Evolutionary conservation across 2,797 vertebrate species (phyloP), one percentile per base, ranked within the genome.

Genomic region (Thunnus albacares): DNA sequence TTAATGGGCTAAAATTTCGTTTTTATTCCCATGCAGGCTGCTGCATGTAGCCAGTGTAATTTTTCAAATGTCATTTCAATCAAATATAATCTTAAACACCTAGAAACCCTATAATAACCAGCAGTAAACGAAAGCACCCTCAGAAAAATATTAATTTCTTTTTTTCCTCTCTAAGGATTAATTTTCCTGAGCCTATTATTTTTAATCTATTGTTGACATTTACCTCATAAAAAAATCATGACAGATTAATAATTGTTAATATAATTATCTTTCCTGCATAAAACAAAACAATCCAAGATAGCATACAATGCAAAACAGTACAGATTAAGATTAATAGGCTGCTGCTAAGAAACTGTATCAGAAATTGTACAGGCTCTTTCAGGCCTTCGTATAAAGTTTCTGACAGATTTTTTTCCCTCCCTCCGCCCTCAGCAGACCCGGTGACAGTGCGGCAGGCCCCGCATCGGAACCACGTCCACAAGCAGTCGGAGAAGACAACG

Each of bases 401-500:
- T 84, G 14, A 86, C 47, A 1, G 5, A 3, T 18, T 2, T 14
- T 5, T 38, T 12, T 10, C 22, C 18, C 47, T 1, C 17, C 51
- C 47, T 24, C 53, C 6, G 24, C 24, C 9, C 81, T 67, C 79
- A 38, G 83, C 93, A 96, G 96, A 96, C 45, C 91, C 95, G 1
- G 94, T 94, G 70, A 73, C 96, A 1, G 96, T 96, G 53, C 93
- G 97, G 73, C 96, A 96, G 91, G 92, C 97, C 17, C 93, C 96
- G 20, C 96, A 96, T 82, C 95, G 97, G 78, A 95, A 96, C 71
- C 96, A 97, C 88, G 95, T 93, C 76, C 97, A 97, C 93, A 98
- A 98, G 82, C 96, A 96, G 92, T 92, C 96, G 3, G 97, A 98
- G 93, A 98, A 98, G 93, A 97, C 97, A 17, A 97, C 97, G 59